Conservation (phyloP, 2,797 vertebrate species). For the Stomatorhinus walkeri region DNA sequence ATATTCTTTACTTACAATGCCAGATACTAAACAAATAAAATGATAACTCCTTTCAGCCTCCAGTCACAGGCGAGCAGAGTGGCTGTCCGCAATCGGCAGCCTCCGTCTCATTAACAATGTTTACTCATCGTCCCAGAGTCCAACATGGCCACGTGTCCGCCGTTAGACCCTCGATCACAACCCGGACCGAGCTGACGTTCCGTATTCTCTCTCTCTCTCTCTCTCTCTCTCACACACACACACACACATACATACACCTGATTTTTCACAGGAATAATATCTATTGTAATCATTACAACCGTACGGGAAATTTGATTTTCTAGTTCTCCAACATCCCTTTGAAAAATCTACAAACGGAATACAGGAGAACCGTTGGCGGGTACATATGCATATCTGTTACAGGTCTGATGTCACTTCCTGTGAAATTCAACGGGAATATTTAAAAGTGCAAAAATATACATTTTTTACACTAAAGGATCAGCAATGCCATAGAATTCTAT, state of each 20-base stretch:
- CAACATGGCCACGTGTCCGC: neutral
- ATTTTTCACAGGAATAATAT: neutral
- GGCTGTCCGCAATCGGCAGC: neutral
- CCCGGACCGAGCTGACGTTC: neutral
- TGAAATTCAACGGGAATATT: neutral
- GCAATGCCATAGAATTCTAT: neutral
- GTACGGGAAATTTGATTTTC: neutral
- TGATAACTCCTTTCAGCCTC: neutral
- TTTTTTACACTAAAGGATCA: neutral
- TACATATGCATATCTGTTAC: neutral
- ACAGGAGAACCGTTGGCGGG: neutral
- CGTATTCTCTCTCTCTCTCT: neutral
- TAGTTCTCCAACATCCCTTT: neutral
- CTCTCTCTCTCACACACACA: neutral
- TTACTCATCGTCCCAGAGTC: neutral
- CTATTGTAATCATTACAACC: neutral
- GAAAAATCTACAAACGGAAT: neutral
- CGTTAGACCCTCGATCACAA: neutral
- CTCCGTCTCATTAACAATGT: neutral
- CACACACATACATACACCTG: neutral
- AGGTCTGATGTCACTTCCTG: neutral
- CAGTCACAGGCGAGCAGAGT: neutral
- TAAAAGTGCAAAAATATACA: slow-evolving; percentile 13
- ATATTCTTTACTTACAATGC: slow-evolving; percentile 6
- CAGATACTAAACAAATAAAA: neutral